These are phyloP conservation scores for Hydraecia micacea DNA, from an alignment of 2,888 invertebrate genomes.

Conservation along the genomic window DNA sequence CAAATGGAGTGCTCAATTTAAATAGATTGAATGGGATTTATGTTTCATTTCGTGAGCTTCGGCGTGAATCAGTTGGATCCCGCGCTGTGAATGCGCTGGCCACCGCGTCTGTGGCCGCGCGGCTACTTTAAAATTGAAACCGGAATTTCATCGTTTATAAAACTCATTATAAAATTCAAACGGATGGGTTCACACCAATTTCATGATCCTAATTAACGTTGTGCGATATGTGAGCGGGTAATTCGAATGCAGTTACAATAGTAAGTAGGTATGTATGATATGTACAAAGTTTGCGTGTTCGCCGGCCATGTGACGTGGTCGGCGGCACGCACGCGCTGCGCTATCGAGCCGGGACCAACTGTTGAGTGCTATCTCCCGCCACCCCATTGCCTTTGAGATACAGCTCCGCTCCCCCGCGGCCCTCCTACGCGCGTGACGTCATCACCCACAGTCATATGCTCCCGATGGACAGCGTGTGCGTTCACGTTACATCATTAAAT, in stretches of 20 bases:
- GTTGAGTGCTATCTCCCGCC: constrained; percentile 81
- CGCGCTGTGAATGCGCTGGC: constrained; percentile 59
- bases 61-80: constrained; percentile 74
- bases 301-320: constrained; percentile 78
- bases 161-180: constrained; percentile 71
- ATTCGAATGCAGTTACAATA: constrained; percentile 57
- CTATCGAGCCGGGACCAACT: constrained; percentile 87
- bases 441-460: constrained; percentile 75
- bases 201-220: constrained; percentile 73
- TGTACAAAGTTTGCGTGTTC: constrained; percentile 67
- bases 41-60: constrained; percentile 85
- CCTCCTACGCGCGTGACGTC: constrained; percentile 81
- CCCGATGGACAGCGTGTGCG: constrained; percentile 68
- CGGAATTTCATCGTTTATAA: constrained; percentile 71
- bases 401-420: constrained; percentile 65
- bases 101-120: constrained; percentile 39
- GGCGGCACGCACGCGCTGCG: constrained; percentile 84
- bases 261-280: background rate
- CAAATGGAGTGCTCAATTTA: constrained; percentile 88
- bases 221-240: constrained; percentile 51
- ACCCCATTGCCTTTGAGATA: constrained; percentile 69
- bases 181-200: constrained; percentile 69
- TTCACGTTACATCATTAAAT: constrained; percentile 72
- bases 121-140: constrained; percentile 66
- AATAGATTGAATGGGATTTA: constrained; percentile 89